Evolutionary conservation across 2,797 vertebrate genomes (phyloP).

Genomic region (Urosaurus nigricauda): DNA sequence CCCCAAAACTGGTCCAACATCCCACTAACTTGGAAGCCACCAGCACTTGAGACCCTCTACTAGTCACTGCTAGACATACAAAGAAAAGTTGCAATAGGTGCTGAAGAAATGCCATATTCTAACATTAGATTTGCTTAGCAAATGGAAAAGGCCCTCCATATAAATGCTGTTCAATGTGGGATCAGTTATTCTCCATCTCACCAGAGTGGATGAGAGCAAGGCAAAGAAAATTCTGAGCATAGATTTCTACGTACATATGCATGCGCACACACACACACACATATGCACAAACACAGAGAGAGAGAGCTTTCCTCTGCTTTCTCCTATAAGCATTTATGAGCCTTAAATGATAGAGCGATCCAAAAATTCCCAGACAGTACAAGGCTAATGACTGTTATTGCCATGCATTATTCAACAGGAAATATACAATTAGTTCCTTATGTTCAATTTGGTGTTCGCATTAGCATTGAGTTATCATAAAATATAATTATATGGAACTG

Average conservation of each 20-base stretch:
- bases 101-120: neutral
- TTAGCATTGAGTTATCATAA: conserved; percentile 71
- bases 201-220: neutral
- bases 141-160: too few relatives aligned
- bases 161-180: neutral
- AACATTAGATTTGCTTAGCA: neutral
- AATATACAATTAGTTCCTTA: conserved; percentile 69
- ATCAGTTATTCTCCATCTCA: neutral
- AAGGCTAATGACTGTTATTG: conserved; percentile 61
- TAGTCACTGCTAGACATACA: too few relatives aligned
- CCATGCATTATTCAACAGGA: conserved; percentile 75
- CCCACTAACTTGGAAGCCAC: neutral
- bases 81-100: too few relatives aligned
- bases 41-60: too few relatives aligned
- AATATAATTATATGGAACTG: conserved; percentile 66
- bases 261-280: too few relatives aligned
- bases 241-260: conserved; percentile 5
- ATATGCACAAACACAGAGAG: too few relatives aligned
- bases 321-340: conserved; percentile 50
- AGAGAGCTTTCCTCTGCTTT: conserved; percentile 21
- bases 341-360: conserved; percentile 55
- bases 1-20: neutral
- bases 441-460: conserved; percentile 62
- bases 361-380: conserved; percentile 41
- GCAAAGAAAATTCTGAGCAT: conserved; percentile 41